phyloP scores from a whole-genome alignment of 2,797 vertebrate species.

The Epinephelus coioides region DNA sequence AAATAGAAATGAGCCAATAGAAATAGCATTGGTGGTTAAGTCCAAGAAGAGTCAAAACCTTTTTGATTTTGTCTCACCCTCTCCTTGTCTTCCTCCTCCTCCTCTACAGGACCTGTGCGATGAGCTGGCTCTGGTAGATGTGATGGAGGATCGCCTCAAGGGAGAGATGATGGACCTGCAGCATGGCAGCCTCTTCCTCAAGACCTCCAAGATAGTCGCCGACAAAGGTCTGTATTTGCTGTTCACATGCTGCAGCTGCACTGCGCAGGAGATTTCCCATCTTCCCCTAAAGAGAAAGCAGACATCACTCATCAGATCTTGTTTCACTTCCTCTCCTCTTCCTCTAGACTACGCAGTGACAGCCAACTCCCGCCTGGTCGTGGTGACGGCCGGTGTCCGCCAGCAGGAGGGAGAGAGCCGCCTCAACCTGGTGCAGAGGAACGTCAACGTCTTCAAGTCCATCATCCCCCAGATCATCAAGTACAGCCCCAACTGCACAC shows the following conservation, averaged over 20 bases:
- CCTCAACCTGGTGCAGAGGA: slow-evolving; percentile 97
- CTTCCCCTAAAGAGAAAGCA: background rate
- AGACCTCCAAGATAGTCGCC: slow-evolving; percentile 93
- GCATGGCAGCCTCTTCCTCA: slow-evolving; percentile 96
- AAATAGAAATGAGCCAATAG: background rate
- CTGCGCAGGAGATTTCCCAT: background rate
- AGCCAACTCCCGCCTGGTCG: slow-evolving; percentile 94
- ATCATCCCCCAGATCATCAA: slow-evolving; percentile 95
- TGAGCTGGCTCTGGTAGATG: slow-evolving; percentile 95
- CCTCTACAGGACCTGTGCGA: slow-evolving; percentile 89
- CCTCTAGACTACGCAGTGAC: slow-evolving; percentile 93
- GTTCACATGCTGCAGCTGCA: background rate
- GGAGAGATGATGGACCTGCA: slow-evolving; percentile 98
- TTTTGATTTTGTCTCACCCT: too few relatives aligned
- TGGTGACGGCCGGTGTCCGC: slow-evolving; percentile 95
- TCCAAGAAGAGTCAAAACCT: too few relatives aligned
- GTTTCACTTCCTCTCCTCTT: background rate
- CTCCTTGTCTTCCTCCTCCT: background rate
- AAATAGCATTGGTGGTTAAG: too few relatives aligned
- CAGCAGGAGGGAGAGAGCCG: slow-evolving; percentile 98
- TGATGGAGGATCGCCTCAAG: slow-evolving; percentile 95
- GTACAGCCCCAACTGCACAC: slow-evolving; percentile 93
- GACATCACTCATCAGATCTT: background rate
- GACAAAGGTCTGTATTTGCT: slow-evolving; percentile 88
- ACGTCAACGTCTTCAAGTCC: slow-evolving; percentile 96